Evolutionary conservation across 2,888 invertebrate genomes (phyloP).

Genomic region (Gnatocerus cornutus): DNA sequence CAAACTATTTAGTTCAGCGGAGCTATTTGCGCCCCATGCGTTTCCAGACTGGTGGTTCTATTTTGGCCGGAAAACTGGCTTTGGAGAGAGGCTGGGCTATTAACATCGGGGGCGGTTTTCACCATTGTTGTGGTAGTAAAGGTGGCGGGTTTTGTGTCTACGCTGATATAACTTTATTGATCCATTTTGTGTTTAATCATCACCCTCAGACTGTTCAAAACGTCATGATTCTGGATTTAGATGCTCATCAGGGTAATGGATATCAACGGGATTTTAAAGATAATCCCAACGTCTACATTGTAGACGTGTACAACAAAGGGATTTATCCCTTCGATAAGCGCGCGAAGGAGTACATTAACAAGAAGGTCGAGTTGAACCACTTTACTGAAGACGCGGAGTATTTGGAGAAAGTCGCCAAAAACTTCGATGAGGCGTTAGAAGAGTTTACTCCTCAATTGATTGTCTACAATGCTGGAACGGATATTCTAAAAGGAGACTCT

Average conservation of each 20-base stretch:
- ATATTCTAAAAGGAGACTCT: constrained; percentile 85
- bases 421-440: constrained; percentile 78
- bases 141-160: constrained; percentile 94
- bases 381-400: constrained; percentile 81
- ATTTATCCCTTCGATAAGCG: constrained; percentile 86
- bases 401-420: constrained; percentile 78
- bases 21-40: constrained; percentile 87
- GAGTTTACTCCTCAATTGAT: constrained; percentile 86
- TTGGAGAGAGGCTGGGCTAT: constrained; percentile 90
- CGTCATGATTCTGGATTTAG: constrained; percentile 91
- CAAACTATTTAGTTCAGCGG: constrained; percentile 84
- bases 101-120: constrained; percentile 94
- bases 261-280: constrained; percentile 87
- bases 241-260: constrained; percentile 96
- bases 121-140: constrained; percentile 84
- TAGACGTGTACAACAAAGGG: constrained; percentile 88
- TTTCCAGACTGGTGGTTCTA: constrained; percentile 87
- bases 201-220: constrained; percentile 73
- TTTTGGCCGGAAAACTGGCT: constrained; percentile 88
- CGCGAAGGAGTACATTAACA: constrained; percentile 81
- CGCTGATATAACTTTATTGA: constrained; percentile 88
- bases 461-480: constrained; percentile 96
- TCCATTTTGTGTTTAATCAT: constrained; percentile 78
- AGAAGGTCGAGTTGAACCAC: constrained; percentile 78
- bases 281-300: constrained; percentile 83